Conservation (phyloP, 2,888 invertebrate species). For the Dastarcus helophoroides region DNA sequence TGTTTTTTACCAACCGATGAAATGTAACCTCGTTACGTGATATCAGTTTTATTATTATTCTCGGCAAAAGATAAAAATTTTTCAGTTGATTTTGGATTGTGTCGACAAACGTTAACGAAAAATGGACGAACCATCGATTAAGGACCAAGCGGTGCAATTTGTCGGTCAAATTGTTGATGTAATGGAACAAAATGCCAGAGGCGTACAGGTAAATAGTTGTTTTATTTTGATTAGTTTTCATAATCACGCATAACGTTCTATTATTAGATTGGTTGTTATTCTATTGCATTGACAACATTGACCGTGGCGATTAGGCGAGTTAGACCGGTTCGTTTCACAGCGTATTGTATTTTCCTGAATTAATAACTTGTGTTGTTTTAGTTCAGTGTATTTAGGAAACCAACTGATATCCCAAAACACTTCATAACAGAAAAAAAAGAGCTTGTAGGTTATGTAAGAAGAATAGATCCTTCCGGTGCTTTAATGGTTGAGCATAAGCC, state of each 20-base stretch:
- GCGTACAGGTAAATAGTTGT: constrained; percentile 24
- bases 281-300: constrained; percentile 40
- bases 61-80: too few relatives aligned
- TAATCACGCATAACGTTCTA: background rate
- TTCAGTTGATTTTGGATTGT: too few relatives aligned
- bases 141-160: too few relatives aligned
- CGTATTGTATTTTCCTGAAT: background rate
- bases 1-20: too few relatives aligned
- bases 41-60: too few relatives aligned
- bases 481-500: constrained; percentile 37
- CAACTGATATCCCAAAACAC: constrained; percentile 34
- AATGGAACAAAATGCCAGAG: constrained; percentile 33
- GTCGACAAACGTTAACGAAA: too few relatives aligned
- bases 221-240: constrained; percentile 4
- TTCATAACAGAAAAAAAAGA: constrained; percentile 32
- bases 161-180: constrained; percentile 27
- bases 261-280: constrained; percentile 41
- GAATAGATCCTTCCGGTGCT: constrained; percentile 34
- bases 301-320: constrained; percentile 40
- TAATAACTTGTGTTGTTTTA: constrained; percentile 18
- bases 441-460: constrained; percentile 32
- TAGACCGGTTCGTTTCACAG: constrained; percentile 38
- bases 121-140: too few relatives aligned
- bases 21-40: too few relatives aligned
- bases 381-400: constrained; percentile 35